A percentile compares a stretch with the other conserved stretches of the same genome.
Evolutionary conservation across 1,140 invertebrate species (phyloP).

Genomic region (Euura lappo): DNA sequence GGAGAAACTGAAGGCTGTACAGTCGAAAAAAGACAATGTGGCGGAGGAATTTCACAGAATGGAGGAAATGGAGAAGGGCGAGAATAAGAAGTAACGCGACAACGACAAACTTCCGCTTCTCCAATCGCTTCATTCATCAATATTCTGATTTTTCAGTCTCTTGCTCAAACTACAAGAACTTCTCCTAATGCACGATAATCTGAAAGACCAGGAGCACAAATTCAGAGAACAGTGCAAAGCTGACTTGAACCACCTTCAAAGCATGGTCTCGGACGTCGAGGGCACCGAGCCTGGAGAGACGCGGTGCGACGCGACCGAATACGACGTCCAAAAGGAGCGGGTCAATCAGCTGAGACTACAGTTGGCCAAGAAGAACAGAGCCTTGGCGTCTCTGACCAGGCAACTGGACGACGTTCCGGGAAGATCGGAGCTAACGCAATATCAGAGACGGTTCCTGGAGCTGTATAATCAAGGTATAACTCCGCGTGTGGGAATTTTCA

Average conservation of each 20-base stretch:
- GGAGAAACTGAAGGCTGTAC: conserved; percentile 40
- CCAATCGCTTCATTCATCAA: not conserved
- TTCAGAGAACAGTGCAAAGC: conserved; percentile 79
- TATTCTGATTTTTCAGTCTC: conserved; percentile 55
- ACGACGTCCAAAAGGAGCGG: conserved; percentile 67
- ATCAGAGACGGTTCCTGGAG: conserved; percentile 94
- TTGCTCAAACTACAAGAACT: conserved; percentile 70
- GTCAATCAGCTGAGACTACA: conserved; percentile 66
- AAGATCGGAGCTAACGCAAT: conserved; percentile 91
- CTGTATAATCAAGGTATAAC: conserved; percentile 90
- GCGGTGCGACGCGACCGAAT: conserved; percentile 49
- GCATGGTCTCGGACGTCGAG: conserved; percentile 62
- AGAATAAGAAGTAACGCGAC: conserved; percentile 57
- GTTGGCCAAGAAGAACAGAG: conserved; percentile 82
- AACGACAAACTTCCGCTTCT: not conserved
- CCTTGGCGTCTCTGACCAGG: conserved; percentile 77
- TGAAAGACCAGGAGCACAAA: conserved; percentile 75
- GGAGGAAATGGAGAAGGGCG: conserved; percentile 57
- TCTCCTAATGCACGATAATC: conserved; percentile 73
- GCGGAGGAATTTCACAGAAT: conserved; percentile 54
- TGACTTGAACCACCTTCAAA: conserved; percentile 67
- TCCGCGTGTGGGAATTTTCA: conserved; percentile 6
- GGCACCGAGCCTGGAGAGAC: conserved; percentile 41
- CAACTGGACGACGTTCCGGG: conserved; percentile 92
- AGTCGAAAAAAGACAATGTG: conserved; percentile 31